Evolutionary conservation across 1,140 invertebrate genomes (phyloP).

Genomic region (Zaprionus ghesquierei): DNA sequence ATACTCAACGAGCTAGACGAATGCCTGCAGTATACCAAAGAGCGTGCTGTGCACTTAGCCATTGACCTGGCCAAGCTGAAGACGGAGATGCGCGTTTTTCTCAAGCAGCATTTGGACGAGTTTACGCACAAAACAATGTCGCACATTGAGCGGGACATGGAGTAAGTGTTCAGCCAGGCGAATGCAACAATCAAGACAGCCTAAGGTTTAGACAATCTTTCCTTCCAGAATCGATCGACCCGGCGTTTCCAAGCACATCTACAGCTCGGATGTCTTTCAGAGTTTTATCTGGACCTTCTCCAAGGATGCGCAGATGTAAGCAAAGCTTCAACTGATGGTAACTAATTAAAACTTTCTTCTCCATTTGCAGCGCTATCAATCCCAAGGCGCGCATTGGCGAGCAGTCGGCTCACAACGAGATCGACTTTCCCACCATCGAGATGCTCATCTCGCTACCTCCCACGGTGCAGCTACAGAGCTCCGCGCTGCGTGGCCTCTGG

Average conservation of each 20-base stretch:
- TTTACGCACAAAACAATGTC: constrained; percentile 82
- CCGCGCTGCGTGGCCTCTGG: constrained; percentile 85
- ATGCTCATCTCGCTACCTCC: constrained; percentile 85
- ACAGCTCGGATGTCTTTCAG: constrained; percentile 75
- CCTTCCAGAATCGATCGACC: constrained; percentile 67
- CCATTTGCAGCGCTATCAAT: constrained; percentile 53
- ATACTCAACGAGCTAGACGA: constrained; percentile 77
- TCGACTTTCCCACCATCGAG: constrained; percentile 85
- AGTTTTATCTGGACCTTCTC: constrained; percentile 81
- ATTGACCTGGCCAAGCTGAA: constrained; percentile 66
- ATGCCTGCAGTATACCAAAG: constrained; percentile 48
- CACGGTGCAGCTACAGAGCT: constrained; percentile 84
- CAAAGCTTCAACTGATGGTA: neutral
- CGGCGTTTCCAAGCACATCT: constrained; percentile 74
- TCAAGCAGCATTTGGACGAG: constrained; percentile 76
- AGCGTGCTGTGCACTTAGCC: constrained; percentile 44
- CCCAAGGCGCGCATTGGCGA: constrained; percentile 75
- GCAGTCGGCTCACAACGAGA: constrained; percentile 82
- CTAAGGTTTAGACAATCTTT: neutral
- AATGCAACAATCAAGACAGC: neutral
- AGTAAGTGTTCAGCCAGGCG: no score
- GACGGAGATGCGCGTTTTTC: constrained; percentile 68
- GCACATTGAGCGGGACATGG: constrained; percentile 81
- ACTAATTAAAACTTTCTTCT: neutral
- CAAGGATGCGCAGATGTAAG: constrained; percentile 78